A percentile compares a stretch with the other conserved stretches of the same genome.
These are phyloP conservation scores for Metopia argyrocephala DNA, from an alignment of 2,888 invertebrate genomes.

Conservation along the genomic window DNA sequence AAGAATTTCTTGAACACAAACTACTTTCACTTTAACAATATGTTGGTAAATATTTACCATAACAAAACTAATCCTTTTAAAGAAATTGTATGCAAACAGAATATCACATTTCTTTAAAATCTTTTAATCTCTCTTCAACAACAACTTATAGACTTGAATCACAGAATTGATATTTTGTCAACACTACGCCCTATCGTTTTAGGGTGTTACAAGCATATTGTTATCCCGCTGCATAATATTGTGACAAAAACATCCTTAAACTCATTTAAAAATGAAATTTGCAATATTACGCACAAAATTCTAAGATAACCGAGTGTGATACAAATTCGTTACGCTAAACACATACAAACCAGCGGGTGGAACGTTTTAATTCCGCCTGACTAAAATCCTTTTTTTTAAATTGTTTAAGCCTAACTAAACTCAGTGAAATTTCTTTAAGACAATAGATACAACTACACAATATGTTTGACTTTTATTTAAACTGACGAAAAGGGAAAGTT, in stretches of 20 bases:
- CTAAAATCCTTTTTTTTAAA: not conserved
- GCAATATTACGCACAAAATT: slow-evolving; percentile 34
- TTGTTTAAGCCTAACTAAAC: slow-evolving; percentile 11
- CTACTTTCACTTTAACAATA: not conserved
- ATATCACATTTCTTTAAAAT: not conserved
- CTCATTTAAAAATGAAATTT: not conserved
- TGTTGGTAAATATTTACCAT: not conserved
- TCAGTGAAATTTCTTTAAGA: not conserved
- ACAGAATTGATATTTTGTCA: slow-evolving; percentile 53
- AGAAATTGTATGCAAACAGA: not conserved
- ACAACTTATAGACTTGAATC: slow-evolving; percentile 4
- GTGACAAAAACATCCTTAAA: not conserved
- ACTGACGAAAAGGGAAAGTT: slow-evolving; percentile 52
- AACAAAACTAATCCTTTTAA: not conserved
- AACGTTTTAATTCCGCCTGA: too few relatives aligned
- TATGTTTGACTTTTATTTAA: not conserved
- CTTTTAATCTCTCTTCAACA: not conserved
- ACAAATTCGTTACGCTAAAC: slow-evolving; percentile 26
- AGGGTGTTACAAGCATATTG: slow-evolving; percentile 10
- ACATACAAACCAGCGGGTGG: too few relatives aligned
- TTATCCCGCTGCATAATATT: slow-evolving; percentile 15
- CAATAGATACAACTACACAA: not conserved
- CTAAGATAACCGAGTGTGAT: not conserved
- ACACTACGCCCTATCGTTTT: slow-evolving; percentile 41
- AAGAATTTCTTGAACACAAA: too few relatives aligned